Conservation (phyloP, 2,113 vertebrate species). For the Emydocephalus ijimae region DNA sequence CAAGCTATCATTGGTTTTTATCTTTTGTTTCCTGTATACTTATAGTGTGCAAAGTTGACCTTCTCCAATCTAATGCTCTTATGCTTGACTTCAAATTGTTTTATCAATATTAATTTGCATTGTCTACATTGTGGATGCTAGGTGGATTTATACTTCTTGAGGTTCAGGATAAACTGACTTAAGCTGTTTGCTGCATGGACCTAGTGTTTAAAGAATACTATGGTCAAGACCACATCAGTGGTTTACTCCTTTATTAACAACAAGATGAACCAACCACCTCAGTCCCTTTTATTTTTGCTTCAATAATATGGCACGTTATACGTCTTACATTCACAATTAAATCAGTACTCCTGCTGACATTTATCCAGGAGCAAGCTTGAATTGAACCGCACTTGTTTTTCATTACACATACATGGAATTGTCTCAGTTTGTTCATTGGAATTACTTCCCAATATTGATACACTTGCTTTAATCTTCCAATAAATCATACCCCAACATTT, state of each 20-base stretch:
- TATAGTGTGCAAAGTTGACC: background rate
- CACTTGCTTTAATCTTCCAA: background rate
- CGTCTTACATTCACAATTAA: background rate
- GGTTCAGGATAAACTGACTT: background rate
- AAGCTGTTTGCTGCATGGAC: background rate
- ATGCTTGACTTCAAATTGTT: background rate
- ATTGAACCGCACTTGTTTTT: background rate
- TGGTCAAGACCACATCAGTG: too few species aligned
- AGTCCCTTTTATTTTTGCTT: background rate
- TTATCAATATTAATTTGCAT: background rate
- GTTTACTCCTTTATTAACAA: background rate
- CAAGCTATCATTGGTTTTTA: background rate
- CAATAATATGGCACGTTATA: background rate
- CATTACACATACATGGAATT: background rate
- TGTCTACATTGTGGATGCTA: background rate
- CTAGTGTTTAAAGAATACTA: background rate
- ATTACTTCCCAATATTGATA: background rate
- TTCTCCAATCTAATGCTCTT: background rate
- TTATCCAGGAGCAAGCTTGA: background rate
- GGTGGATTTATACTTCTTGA: background rate
- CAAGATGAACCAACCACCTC: background rate
- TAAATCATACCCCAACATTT: background rate
- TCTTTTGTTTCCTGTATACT: background rate
- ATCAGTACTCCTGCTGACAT: too few species aligned
- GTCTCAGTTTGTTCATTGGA: background rate